Percentiles rank a stretch among this genome's conserved stretches.
These are phyloP conservation scores for Catonia carolina DNA, from an alignment of 2,888 invertebrate genomes.

Conservation along the genomic window DNA sequence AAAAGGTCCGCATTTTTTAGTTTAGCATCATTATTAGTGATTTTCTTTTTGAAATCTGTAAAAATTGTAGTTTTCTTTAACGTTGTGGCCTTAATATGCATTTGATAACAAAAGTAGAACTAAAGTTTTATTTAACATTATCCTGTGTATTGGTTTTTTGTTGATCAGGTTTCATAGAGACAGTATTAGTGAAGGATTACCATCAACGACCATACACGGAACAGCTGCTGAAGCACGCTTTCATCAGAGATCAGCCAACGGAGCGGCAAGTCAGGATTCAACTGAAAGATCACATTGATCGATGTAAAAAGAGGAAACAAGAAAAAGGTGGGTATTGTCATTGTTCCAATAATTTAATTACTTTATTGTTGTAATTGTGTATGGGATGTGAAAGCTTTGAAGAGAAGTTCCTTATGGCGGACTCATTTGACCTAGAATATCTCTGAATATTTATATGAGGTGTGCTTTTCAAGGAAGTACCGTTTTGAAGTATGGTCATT, in stretches of 20 bases:
- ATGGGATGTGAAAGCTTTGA: not conserved
- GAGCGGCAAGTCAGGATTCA: slow-evolving; percentile 97
- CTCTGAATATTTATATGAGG: too few relatives aligned
- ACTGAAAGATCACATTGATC: slow-evolving; percentile 98
- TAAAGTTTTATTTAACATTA: not conserved
- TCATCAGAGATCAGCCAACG: slow-evolving; percentile 97
- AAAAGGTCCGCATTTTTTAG: too few relatives aligned
- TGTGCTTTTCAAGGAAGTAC: too few relatives aligned
- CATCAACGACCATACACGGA: slow-evolving; percentile 98
- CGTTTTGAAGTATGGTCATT: too few relatives aligned
- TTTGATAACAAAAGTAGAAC: not conserved
- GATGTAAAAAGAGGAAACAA: slow-evolving; percentile 90
- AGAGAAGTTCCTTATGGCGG: too few relatives aligned
- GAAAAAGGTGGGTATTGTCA: slow-evolving; percentile 65
- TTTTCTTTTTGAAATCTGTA: not conserved
- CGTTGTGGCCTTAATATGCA: too few relatives aligned
- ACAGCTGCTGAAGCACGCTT: slow-evolving; percentile 93
- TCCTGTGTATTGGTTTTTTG: slow-evolving; percentile 18
- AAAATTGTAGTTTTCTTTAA: not conserved
- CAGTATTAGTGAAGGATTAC: slow-evolving; percentile 97
- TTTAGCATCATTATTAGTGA: too few relatives aligned
- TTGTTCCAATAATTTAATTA: too few relatives aligned
- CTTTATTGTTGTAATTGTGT: slow-evolving; percentile 2
- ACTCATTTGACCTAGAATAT: too few relatives aligned
- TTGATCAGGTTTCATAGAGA: slow-evolving; percentile 80